Percentiles rank a stretch among this genome's conserved stretches.
phyloP scores from a whole-genome alignment of 2,888 invertebrate species.

The Tethea ocularis region DNA sequence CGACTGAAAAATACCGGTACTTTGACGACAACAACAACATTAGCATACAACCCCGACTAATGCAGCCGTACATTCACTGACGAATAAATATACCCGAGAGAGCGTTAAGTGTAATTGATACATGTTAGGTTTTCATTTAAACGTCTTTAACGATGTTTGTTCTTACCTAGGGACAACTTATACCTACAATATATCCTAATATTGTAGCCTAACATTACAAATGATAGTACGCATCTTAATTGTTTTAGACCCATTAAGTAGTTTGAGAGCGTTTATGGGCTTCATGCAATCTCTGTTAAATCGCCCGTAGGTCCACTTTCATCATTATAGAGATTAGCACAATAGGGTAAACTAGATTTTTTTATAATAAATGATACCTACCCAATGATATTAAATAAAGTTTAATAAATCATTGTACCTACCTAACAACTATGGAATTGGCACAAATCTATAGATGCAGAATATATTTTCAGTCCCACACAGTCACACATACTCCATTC shows the following conservation, averaged over 20 bases:
- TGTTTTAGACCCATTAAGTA: too few relatives aligned
- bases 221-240: too few relatives aligned
- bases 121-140: conserved; percentile 1
- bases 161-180: not conserved
- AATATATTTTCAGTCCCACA: conserved; percentile 16
- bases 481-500: conserved; percentile 27
- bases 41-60: conserved; percentile 14
- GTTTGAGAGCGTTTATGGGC: too few relatives aligned
- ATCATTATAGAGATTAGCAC: too few relatives aligned
- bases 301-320: too few relatives aligned
- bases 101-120: conserved; percentile 14
- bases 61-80: conserved; percentile 18
- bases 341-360: too few relatives aligned
- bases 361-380: too few relatives aligned
- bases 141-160: not conserved
- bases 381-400: too few relatives aligned
- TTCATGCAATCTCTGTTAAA: not conserved
- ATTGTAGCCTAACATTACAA: not conserved
- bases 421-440: not conserved
- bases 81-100: conserved; percentile 25
- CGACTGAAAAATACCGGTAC: conserved; percentile 18
- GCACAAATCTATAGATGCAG: not conserved
- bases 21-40: conserved; percentile 16
- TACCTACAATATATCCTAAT: not conserved
- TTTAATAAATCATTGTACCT: too few relatives aligned